Conservation (phyloP, 2,113 vertebrate genomes). For the Oreochromis aureus region DNA sequence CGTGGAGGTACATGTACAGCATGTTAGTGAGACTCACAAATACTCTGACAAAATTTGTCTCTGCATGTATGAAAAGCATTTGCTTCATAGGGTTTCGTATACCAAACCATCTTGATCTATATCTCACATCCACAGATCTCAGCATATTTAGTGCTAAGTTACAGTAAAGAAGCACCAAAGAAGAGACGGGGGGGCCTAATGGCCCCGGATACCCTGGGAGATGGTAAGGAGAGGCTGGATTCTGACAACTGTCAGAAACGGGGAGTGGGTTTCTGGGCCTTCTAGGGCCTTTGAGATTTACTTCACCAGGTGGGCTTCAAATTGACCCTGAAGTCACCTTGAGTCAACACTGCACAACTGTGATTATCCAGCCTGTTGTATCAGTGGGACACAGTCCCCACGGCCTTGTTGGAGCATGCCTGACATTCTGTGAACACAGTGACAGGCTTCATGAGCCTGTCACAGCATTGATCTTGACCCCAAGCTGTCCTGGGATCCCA, state of each 20-base stretch:
- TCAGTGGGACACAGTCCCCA: no score
- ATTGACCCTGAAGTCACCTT: not conserved
- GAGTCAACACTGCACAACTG: not conserved
- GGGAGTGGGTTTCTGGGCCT: not conserved
- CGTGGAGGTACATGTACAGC: not conserved
- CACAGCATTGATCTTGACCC: not conserved
- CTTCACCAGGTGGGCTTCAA: not conserved
- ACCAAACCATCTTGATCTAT: not conserved
- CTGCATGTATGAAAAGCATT: not conserved
- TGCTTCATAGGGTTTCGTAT: not conserved
- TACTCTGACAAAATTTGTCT: not conserved
- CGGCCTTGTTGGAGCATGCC: no score
- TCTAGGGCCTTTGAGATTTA: not conserved
- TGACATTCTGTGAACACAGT: no score
- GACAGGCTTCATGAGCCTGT: not conserved
- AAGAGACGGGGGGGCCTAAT: not conserved
- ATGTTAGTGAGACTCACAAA: not conserved
- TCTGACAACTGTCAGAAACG: not conserved
- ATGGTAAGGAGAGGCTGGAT: not conserved
- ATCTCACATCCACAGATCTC: not conserved
- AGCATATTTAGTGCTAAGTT: not conserved
- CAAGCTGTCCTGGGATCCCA: not conserved
- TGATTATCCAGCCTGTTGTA: not conserved
- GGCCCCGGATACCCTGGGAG: not conserved
- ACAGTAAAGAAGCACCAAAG: not conserved